A percentile compares a stretch with the other conserved stretches of the same genome.
These are phyloP conservation scores for Agrotis puta DNA, from an alignment of 2,888 invertebrate species.

Conservation along the genomic window DNA sequence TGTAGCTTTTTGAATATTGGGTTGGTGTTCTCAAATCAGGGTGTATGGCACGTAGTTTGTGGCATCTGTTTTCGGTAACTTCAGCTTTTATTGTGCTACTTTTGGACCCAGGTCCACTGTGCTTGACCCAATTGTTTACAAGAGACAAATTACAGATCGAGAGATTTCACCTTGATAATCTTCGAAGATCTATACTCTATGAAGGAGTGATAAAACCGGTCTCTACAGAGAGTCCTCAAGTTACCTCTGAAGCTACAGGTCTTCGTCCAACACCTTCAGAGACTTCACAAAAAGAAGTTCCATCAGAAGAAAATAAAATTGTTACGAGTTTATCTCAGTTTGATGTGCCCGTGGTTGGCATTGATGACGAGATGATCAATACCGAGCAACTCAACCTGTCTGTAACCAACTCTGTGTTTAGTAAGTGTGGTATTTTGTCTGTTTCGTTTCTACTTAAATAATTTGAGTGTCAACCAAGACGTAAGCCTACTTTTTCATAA, in stretches of 20 bases:
- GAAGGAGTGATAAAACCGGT: conserved; percentile 4
- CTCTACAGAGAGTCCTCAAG: neutral
- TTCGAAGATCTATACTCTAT: conserved; percentile 62
- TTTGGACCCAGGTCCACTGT: neutral
- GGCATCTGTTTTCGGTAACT: too few species aligned
- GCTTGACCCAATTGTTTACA: neutral
- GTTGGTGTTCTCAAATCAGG: neutral
- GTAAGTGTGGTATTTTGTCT: conserved; percentile 67
- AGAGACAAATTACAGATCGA: conserved; percentile 77
- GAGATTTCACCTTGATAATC: conserved; percentile 80
- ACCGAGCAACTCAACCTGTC: conserved; percentile 75
- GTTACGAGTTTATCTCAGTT: conserved; percentile 18
- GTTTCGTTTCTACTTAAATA: neutral
- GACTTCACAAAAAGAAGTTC: neutral
- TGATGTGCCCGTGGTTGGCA: conserved; percentile 34
- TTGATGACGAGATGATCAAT: conserved; percentile 72
- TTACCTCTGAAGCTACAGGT: neutral
- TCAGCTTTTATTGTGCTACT: too few species aligned
- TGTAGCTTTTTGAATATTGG: neutral
- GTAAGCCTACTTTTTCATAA: too few species aligned
- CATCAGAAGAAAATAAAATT: neutral
- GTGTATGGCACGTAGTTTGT: neutral
- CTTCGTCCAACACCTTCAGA: neutral
- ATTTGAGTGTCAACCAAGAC: neutral
- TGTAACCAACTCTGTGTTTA: conserved; percentile 70